phyloP scores from a whole-genome alignment of 2,888 invertebrate genomes.

The Amphiduros pacificus region DNA sequence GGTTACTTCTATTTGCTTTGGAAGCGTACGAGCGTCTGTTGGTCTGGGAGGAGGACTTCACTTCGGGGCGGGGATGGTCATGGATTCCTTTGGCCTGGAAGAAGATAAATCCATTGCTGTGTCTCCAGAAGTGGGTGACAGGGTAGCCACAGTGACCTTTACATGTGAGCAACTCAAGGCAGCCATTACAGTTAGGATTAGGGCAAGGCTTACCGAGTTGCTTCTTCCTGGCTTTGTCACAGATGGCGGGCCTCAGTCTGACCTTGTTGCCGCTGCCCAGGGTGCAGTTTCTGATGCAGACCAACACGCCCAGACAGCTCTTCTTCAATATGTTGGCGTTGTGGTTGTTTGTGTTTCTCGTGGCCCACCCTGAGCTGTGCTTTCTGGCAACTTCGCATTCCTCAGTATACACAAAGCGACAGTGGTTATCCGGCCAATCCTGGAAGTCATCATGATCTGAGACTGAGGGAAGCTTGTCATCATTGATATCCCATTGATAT shows the following conservation, averaged over 20 bases:
- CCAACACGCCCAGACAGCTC: conserved; percentile 82
- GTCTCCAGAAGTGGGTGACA: conserved; percentile 97
- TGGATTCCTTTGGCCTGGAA: conserved; percentile 94
- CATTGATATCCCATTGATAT: conserved; percentile 26
- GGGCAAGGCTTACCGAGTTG: conserved; percentile 76
- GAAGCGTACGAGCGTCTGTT: conserved; percentile 35
- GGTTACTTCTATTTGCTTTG: conserved; percentile 19
- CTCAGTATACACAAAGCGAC: conserved; percentile 80
- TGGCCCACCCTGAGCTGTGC: conserved; percentile 97
- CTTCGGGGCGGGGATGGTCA: conserved; percentile 91
- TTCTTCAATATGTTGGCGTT: conserved; percentile 76
- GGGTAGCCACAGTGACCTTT: conserved; percentile 96
- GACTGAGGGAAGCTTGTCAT: conserved; percentile 54
- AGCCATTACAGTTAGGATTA: conserved; percentile 79
- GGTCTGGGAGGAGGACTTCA: conserved; percentile 78
- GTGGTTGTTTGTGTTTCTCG: conserved; percentile 98
- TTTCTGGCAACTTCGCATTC: conserved; percentile 88
- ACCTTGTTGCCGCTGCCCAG: conserved; percentile 78
- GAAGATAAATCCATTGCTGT: conserved; percentile 84
- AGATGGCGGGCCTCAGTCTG: conserved; percentile 85
- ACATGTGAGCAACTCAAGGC: conserved; percentile 84
- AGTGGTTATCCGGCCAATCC: conserved; percentile 96
- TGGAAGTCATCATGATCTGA: conserved; percentile 80
- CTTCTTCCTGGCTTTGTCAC: conserved; percentile 76
- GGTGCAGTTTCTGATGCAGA: conserved; percentile 84